Evolutionary conservation across 2,888 invertebrate genomes (phyloP), one percentile per base, ranked within the genome.

Genomic region (Notodonta dromedarius): DNA sequence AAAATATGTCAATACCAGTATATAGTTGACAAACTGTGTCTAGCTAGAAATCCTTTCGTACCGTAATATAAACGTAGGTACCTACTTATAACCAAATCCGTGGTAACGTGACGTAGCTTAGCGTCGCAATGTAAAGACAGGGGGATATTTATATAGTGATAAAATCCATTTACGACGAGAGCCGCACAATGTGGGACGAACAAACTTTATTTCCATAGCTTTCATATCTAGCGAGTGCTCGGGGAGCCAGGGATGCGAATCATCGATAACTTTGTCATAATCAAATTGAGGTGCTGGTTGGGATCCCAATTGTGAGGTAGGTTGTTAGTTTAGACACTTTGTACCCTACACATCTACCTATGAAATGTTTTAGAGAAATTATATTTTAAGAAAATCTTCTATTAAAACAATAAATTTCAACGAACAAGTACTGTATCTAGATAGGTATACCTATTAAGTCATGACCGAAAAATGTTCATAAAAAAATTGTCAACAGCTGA

Each of bases 131-230:
- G 85, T 78, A 79, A 78, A 84, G 83, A 83, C 80, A 80, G 81
- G 82, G 82, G 85, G 83, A 84, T 88, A 89, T 89, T 89, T 90
- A 90, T 90, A 88, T 90, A 90, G 90, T 90, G 90, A 91, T 91
- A 90, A 91, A 91, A 91, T 90, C 89, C 90, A 92, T 91, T 92
- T 91, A 90, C 89, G 86, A 84, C 79, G 82, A 80, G 80, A 77
- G 77, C 82, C 81, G 83, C 84, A 87, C 87, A 91, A 88, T 87
- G 89, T 89, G 88, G 86, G 85, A 81, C 84, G 87, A 85, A 88
- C 88, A 88, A 90, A 91, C 89, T 93, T 88, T 91, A 91, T 92
- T 92, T 91, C 90, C 90, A 91, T 92, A 90, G 89, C 90, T 56
- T 44, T 56, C 56, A 44, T 56, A 56, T 44, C 56, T 56, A 56